These are phyloP conservation scores for Epizoanthus stellaris DNA, from an alignment of 92 coral and sea anemone species.

Conservation along the genomic window DNA sequence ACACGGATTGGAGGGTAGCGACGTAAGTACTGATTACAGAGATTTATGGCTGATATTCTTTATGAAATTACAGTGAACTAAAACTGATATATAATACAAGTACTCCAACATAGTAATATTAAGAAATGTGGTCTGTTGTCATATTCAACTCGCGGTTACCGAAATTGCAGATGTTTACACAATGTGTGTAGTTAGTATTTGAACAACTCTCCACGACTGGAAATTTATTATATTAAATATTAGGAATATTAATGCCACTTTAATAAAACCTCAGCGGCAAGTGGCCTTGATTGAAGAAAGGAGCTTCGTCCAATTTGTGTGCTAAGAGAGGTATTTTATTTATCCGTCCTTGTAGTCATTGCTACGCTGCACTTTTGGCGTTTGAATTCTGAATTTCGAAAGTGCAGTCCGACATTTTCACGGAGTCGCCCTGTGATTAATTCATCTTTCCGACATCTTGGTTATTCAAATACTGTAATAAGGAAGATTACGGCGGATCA, in stretches of 20 bases:
- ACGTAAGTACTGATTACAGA: constrained; percentile 57
- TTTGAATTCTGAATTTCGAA: background rate
- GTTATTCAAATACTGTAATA: constrained; percentile 19
- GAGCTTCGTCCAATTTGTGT: background rate
- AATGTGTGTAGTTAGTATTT: background rate
- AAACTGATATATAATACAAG: background rate
- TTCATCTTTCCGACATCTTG: constrained; percentile 1
- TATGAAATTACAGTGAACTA: constrained; percentile 28
- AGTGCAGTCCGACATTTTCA: background rate
- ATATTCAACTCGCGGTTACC: too few relatives aligned
- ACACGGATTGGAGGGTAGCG: constrained; percentile 70
- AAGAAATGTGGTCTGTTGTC: background rate
- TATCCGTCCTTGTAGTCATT: background rate
- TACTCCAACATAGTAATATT: background rate
- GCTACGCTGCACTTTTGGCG: background rate
- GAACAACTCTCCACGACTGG: background rate
- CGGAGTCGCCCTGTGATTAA: background rate
- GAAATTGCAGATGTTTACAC: too few relatives aligned
- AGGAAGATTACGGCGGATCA: background rate
- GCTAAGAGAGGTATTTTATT: background rate
- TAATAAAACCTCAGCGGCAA: background rate
- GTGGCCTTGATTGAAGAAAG: background rate
- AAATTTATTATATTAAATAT: background rate
- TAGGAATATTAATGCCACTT: background rate
- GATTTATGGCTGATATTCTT: background rate